phyloP scores from a whole-genome alignment of 2,113 vertebrate species.

The Paradisaea rubra region DNA sequence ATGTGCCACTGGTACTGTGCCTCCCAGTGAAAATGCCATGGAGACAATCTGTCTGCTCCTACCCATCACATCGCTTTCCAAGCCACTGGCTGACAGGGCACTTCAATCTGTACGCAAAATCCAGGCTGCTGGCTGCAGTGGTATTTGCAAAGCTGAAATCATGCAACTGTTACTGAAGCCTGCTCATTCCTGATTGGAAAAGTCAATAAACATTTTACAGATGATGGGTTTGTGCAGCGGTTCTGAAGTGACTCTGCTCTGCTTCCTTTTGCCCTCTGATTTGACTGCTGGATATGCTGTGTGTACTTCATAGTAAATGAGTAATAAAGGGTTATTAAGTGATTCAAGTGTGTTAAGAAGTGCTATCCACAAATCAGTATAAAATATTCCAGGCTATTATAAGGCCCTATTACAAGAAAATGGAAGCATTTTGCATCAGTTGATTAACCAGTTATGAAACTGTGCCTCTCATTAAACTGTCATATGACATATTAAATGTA shows the following conservation, averaged over 20 bases:
- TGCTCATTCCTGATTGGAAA: not conserved
- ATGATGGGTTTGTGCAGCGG: not conserved
- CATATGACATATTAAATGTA: not conserved
- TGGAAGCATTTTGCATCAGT: not conserved
- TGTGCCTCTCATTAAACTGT: not conserved
- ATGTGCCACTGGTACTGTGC: fast-evolving
- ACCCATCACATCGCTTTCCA: constrained; percentile 14
- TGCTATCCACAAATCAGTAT: not conserved
- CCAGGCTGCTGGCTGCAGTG: not conserved
- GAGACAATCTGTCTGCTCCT: not conserved
- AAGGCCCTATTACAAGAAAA: not conserved
- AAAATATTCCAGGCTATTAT: constrained; percentile 15
- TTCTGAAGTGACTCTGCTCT: not conserved
- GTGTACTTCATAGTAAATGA: not conserved
- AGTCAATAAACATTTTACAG: not conserved
- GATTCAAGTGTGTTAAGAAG: not conserved
- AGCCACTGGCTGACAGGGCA: not conserved
- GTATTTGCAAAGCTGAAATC: constrained; percentile 33
- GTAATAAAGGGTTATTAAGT: not conserved
- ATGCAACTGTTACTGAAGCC: not conserved
- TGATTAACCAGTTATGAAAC: constrained; percentile 34
- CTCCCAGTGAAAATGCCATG: not conserved
- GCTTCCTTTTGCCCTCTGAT: not conserved
- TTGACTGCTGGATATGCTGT: not conserved
- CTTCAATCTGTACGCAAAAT: not conserved